These are phyloP conservation scores for Acropora yongei DNA, from an alignment of 64 coral and sea anemone genomes.

Conservation along the genomic window DNA sequence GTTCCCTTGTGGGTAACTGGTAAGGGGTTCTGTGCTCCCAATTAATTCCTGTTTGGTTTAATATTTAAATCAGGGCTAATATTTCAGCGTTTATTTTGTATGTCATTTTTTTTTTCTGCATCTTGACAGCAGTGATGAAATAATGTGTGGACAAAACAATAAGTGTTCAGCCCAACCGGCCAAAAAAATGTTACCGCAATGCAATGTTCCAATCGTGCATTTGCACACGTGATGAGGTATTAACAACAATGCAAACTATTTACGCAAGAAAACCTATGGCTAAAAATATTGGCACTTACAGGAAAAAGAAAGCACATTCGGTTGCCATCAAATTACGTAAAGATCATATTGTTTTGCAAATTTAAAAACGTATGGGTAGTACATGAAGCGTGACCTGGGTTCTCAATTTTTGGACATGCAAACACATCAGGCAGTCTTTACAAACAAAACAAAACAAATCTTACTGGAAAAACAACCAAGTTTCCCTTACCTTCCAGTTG, in stretches of 20 bases:
- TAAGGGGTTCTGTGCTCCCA: too few relatives aligned
- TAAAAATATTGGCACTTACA: conserved; percentile 2
- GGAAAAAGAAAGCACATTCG: neutral
- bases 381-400: conserved; percentile 4
- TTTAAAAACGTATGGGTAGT: too few relatives aligned
- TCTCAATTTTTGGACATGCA: neutral
- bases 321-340: neutral
- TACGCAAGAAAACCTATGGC: neutral
- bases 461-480: neutral
- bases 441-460: neutral
- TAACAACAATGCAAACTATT: neutral
- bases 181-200: too few relatives aligned
- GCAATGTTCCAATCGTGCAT: too few relatives aligned
- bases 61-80: too few relatives aligned
- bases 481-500: conserved; percentile 76
- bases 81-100: too few relatives aligned
- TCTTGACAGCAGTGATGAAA: too few relatives aligned
- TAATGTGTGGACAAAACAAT: too few relatives aligned
- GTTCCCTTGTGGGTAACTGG: too few relatives aligned
- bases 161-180: too few relatives aligned
- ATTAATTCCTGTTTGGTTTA: too few relatives aligned
- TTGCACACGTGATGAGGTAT: neutral
- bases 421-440: neutral
- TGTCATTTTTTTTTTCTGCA: too few relatives aligned
- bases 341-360: neutral